phyloP scores from a whole-genome alignment of 2,113 vertebrate genomes.

The Tyrannus savana region DNA sequence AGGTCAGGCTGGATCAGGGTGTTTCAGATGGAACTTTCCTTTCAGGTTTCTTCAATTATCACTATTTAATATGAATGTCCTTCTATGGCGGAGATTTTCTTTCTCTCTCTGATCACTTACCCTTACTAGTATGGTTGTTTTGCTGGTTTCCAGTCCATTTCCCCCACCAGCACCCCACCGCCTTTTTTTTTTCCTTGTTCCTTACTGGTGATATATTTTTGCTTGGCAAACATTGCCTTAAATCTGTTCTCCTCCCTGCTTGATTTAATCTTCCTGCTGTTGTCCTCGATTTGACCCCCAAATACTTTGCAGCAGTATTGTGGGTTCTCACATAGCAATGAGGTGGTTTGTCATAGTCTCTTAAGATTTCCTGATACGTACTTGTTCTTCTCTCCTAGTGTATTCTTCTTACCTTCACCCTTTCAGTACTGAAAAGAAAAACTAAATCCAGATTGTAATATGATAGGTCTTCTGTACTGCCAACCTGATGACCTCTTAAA shows the following conservation, averaged over 20 bases:
- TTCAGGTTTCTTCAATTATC: not conserved
- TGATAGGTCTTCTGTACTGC: not conserved
- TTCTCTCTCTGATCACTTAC: not conserved
- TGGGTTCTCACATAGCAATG: not conserved
- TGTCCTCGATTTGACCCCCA: not conserved
- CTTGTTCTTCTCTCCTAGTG: not conserved
- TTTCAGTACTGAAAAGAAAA: not conserved
- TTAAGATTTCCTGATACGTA: not conserved
- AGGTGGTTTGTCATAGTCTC: not conserved
- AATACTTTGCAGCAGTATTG: not conserved
- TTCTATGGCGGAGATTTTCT: not conserved
- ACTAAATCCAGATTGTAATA: not conserved
- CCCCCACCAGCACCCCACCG: no score
- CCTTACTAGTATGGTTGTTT: not conserved
- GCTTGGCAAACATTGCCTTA: not conserved
- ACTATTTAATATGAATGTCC: not conserved
- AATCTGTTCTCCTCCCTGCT: not conserved
- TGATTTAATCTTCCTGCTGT: not conserved
- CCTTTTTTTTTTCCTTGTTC: not conserved
- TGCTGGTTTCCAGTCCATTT: not conserved
- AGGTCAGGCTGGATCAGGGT: not conserved
- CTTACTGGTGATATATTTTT: not conserved
- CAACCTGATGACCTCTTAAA: not conserved
- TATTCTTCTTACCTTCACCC: not conserved
- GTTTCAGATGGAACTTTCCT: not conserved